Conservation (phyloP, 2,113 vertebrate genomes). For the Sinocyclocheilus grahami region DNA sequence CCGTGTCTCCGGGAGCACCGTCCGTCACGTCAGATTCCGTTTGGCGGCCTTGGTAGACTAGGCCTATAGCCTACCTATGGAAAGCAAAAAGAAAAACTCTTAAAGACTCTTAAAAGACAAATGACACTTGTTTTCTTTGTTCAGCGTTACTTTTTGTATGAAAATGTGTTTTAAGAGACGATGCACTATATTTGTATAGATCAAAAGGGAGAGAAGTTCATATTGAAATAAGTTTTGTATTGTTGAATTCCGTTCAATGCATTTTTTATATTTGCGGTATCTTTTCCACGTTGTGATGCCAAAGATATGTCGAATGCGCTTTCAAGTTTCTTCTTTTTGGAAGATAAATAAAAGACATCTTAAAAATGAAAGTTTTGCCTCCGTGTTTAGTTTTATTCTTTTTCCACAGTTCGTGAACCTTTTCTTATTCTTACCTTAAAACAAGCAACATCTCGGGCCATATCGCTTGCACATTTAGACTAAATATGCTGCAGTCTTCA, state of each 20-base stretch:
- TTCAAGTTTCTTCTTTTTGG: conserved; percentile 87
- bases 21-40: conserved; percentile 90
- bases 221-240: conserved; percentile 97
- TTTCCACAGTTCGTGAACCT: not conserved
- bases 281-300: conserved; percentile 86
- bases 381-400: conserved; percentile 2
- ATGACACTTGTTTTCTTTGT: conserved; percentile 65
- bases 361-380: conserved; percentile 49
- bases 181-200: conserved; percentile 93
- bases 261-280: conserved; percentile 81
- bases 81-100: not conserved
- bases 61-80: not conserved
- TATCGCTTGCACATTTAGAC: not conserved
- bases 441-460: not conserved
- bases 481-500: not conserved
- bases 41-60: conserved; percentile 94
- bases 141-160: conserved; percentile 74
- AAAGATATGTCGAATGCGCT: conserved; percentile 90
- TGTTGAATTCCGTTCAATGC: conserved; percentile 87
- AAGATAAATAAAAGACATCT: conserved; percentile 89
- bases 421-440: not conserved
- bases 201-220: conserved; percentile 89
- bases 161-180: conserved; percentile 75
- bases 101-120: conserved; percentile 65
- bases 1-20: conserved; percentile 79